Conservation (phyloP, 2,797 vertebrate species). For the Pogoniulus pusillus region DNA sequence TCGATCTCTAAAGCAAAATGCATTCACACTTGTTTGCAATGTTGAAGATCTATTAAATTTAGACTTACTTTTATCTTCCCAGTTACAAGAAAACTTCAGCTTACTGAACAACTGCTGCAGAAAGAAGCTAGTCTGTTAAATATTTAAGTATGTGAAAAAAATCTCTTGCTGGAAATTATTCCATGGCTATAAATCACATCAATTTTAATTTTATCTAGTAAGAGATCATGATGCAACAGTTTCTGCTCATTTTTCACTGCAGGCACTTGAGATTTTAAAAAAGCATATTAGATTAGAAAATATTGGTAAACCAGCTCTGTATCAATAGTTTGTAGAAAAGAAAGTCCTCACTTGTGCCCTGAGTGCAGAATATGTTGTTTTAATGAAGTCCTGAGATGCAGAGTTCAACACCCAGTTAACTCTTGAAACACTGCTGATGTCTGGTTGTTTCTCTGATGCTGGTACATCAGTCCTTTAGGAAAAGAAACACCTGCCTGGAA, state of each 20-base stretch:
- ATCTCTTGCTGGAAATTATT: neutral
- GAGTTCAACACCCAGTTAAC: neutral
- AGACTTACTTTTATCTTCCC: neutral
- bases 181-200: neutral
- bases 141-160: neutral
- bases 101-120: neutral
- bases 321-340: neutral
- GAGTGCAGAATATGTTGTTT: rapidly evolving
- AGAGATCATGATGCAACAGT: neutral
- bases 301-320: neutral
- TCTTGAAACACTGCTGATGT: neutral
- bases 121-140: neutral
- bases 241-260: neutral
- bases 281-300: neutral
- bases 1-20: neutral
- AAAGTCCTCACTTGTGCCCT: rapidly evolving
- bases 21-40: neutral
- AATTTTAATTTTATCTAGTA: neutral
- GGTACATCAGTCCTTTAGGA: neutral
- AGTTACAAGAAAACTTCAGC: neutral
- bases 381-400: neutral
- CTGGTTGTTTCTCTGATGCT: neutral
- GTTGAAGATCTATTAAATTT: neutral
- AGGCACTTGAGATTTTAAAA: neutral
- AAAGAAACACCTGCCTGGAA: neutral